These are phyloP conservation scores for Hormaphis cornu DNA, from an alignment of 1,140 invertebrate species.

Conservation along the genomic window DNA sequence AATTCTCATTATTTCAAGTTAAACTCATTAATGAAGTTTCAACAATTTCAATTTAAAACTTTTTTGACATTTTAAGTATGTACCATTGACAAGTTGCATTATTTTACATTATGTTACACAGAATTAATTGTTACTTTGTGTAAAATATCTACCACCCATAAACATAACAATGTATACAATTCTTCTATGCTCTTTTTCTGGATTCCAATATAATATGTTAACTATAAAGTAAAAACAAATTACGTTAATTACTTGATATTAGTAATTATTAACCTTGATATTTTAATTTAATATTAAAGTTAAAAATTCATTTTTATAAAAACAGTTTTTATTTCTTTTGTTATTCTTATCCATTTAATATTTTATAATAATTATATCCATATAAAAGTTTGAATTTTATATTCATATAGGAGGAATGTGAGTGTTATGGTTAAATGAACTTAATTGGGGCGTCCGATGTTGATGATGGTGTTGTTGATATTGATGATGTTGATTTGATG, in stretches of 20 bases:
- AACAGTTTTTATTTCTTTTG: neutral
- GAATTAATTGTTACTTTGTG: neutral
- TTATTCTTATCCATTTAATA: slow-evolving; percentile 12
- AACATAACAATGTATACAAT: slow-evolving; percentile 4
- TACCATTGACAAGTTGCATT: no score
- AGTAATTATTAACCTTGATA: neutral
- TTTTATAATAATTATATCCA: slow-evolving; percentile 20
- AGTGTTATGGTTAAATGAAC: slow-evolving; percentile 31
- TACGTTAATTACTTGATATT: neutral
- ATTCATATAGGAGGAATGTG: slow-evolving; percentile 31
- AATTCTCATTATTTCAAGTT: no score
- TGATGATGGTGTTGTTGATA: slow-evolving; percentile 24
- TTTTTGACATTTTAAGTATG: no score
- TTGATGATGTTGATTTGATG: slow-evolving; percentile 27
- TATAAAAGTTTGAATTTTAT: slow-evolving; percentile 31
- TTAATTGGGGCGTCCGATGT: slow-evolving; percentile 25
- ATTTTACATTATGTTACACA: no score
- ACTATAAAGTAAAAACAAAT: neutral
- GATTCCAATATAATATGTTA: neutral
- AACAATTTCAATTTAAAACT: no score
- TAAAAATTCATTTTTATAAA: neutral
- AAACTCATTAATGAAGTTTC: no score
- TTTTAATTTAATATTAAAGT: neutral
- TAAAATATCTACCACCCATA: slow-evolving; percentile 18
- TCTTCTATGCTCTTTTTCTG: neutral